phyloP scores from a whole-genome alignment of 2,797 vertebrate genomes.

The Mycteria americana region DNA sequence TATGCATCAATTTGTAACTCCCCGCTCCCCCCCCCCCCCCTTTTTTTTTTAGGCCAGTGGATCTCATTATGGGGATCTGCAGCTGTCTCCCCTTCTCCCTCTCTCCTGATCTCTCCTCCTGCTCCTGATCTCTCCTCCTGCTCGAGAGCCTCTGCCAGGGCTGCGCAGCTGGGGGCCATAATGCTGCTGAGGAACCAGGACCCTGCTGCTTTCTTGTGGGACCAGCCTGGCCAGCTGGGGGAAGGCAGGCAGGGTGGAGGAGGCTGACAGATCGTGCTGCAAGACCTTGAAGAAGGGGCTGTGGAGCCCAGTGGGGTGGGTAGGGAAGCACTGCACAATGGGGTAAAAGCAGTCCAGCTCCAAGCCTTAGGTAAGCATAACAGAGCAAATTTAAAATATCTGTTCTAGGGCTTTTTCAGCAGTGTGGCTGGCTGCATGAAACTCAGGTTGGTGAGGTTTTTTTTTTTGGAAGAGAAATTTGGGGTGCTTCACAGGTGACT shows the following conservation, averaged over 20 bases:
- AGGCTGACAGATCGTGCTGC: not conserved
- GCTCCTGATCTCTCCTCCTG: not conserved
- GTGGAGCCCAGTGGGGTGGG: not conserved
- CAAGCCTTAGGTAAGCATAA: not conserved
- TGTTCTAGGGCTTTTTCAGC: not conserved
- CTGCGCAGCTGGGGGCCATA: not conserved
- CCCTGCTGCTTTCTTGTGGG: not conserved
- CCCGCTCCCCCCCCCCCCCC: not conserved
- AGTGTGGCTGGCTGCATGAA: not conserved
- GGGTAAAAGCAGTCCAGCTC: not conserved
- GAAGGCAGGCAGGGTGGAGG: not conserved
- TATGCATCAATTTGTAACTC: slow-evolving; percentile 41
- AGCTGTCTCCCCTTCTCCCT: not conserved
- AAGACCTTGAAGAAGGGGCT: not conserved
- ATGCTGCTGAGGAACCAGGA: not conserved
- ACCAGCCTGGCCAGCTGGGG: not conserved
- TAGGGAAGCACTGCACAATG: fast-evolving
- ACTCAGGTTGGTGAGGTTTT: not conserved
- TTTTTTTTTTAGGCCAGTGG: not conserved
- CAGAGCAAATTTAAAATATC: not conserved
- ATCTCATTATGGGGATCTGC: not conserved
- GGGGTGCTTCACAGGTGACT: not conserved
- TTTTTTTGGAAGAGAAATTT: not conserved
- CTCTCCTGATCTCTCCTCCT: not conserved
- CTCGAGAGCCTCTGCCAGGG: not conserved